Conservation (phyloP, 2,113 vertebrate species). For the Chroicocephalus ridibundus region DNA sequence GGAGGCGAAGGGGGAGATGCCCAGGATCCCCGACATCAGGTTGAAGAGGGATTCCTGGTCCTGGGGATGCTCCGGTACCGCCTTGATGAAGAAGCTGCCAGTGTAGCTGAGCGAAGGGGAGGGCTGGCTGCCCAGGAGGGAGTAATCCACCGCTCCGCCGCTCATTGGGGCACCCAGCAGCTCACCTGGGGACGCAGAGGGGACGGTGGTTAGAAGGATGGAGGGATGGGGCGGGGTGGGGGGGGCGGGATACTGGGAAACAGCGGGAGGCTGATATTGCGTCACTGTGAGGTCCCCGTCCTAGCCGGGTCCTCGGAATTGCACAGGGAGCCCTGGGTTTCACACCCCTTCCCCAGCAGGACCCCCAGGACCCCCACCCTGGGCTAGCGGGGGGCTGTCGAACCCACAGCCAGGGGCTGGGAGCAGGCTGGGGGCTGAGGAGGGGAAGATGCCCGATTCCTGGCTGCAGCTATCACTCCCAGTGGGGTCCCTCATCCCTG, state of each 20-base stretch:
- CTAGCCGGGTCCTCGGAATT: not conserved
- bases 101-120: slow-evolving; percentile 91
- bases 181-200: slow-evolving; percentile 72
- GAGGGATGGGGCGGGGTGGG: not conserved
- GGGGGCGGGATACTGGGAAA: not conserved
- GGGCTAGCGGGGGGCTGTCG: not conserved
- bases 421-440: not conserved
- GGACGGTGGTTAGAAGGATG: not conserved
- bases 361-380: not conserved
- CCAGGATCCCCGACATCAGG: slow-evolving; percentile 96
- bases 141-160: slow-evolving; percentile 80
- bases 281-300: not conserved
- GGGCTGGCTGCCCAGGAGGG: slow-evolving; percentile 82
- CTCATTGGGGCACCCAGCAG: slow-evolving; percentile 83
- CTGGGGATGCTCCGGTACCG: slow-evolving; percentile 88
- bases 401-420: not conserved
- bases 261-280: not conserved
- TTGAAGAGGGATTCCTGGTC: slow-evolving; percentile 95
- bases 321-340: not conserved
- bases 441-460: not conserved
- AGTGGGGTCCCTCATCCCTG: not conserved
- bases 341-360: not conserved
- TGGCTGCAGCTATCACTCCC: not conserved
- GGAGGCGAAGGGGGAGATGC: slow-evolving; percentile 87
- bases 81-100: slow-evolving; percentile 96